A percentile compares a stretch with the other conserved stretches of the same genome.
Evolutionary conservation across 2,113 vertebrate genomes (phyloP).

Genomic region (Indicator indicator): DNA sequence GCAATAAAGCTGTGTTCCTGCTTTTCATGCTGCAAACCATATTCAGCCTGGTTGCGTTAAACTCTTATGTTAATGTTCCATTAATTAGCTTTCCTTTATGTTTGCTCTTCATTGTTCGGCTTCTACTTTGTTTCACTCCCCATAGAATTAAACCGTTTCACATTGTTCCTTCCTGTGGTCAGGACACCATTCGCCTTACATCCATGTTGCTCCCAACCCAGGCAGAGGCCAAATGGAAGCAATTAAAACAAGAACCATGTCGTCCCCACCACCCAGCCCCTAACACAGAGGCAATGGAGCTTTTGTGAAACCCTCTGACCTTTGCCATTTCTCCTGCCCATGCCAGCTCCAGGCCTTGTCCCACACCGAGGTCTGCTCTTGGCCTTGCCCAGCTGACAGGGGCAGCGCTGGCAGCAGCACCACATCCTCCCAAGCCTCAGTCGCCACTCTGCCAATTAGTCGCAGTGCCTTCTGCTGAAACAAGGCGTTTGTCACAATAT

Average conservation of each 20-base stretch:
- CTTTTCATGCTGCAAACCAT: conserved; percentile 9
- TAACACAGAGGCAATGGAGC: not conserved
- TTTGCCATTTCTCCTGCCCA: not conserved
- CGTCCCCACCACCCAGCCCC: not conserved
- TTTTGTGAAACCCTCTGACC: not conserved
- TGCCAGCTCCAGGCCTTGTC: not conserved
- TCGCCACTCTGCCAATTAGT: not conserved
- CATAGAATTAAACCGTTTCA: conserved; percentile 56
- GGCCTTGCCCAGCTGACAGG: not conserved
- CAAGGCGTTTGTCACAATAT: not conserved
- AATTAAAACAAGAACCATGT: conserved; percentile 36
- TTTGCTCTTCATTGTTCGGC: conserved; percentile 67
- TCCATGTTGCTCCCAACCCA: conserved; percentile 12
- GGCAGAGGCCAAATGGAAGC: conserved; percentile 62
- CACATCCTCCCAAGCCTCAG: not conserved
- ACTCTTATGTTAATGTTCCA: conserved; percentile 61
- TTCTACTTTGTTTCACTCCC: conserved; percentile 65
- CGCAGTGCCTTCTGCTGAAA: not conserved
- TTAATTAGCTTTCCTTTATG: conserved; percentile 49
- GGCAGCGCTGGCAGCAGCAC: not conserved
- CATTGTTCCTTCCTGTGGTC: conserved; percentile 33
- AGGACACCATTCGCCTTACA: conserved; percentile 36
- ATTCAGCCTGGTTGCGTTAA: conserved; percentile 54
- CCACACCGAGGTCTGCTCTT: no score
- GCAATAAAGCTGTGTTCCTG: conserved; percentile 7